These are phyloP conservation scores for Hybos culiciformis DNA, from an alignment of 2,888 invertebrate species.

Conservation along the genomic window DNA sequence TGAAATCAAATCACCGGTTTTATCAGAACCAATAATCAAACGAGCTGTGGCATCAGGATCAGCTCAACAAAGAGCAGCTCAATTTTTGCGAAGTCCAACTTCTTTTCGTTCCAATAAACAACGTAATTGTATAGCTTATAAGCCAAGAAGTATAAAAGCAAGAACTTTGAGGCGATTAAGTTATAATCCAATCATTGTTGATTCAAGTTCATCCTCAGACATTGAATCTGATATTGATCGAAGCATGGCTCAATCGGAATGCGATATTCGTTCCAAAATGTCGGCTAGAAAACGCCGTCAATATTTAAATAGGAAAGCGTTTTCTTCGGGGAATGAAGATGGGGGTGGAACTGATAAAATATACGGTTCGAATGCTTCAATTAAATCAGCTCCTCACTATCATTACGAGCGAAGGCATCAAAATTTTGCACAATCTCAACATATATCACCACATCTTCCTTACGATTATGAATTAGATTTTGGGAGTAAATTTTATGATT, in stretches of 20 bases:
- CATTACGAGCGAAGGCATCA: slow-evolving; percentile 22
- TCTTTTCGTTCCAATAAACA: slow-evolving; percentile 17
- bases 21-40: slow-evolving; percentile 23
- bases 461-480: slow-evolving; percentile 17
- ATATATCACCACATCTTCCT: slow-evolving; percentile 16
- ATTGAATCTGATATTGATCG: slow-evolving; percentile 36
- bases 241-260: slow-evolving; percentile 41
- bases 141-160: slow-evolving; percentile 40
- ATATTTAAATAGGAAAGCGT: slow-evolving; percentile 28
- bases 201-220: slow-evolving; percentile 41
- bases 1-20: slow-evolving; percentile 25
- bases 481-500: slow-evolving; percentile 33
- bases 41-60: slow-evolving; percentile 16
- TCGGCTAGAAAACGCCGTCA: slow-evolving; percentile 26
- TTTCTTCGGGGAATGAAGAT: slow-evolving; percentile 25
- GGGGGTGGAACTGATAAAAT: slow-evolving; percentile 28
- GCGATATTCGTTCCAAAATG: slow-evolving; percentile 37
- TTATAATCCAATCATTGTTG: slow-evolving; percentile 43
- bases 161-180: slow-evolving; percentile 41
- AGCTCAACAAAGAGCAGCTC: slow-evolving; percentile 5
- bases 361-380: slow-evolving; percentile 37
- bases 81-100: slow-evolving; percentile 14
- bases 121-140: slow-evolving; percentile 15
- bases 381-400: slow-evolving; percentile 37
- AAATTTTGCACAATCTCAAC: slow-evolving; percentile 7